These are phyloP conservation scores for Falco concolor DNA, from an alignment of 2,797 vertebrate genomes.

Conservation along the genomic window DNA sequence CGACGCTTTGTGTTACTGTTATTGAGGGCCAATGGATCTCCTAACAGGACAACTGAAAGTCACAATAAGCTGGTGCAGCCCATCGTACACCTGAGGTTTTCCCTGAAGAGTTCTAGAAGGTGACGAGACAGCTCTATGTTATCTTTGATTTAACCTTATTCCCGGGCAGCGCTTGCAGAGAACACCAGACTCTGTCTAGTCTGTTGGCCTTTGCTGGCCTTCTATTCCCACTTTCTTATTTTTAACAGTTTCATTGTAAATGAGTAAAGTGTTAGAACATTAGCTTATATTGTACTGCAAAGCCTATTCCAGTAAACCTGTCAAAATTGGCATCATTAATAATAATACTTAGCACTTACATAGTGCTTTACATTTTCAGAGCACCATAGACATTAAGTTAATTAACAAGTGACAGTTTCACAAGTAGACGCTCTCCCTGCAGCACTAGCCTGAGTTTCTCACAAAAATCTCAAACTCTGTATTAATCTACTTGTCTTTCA, in stretches of 20 bases:
- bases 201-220: neutral
- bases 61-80: neutral
- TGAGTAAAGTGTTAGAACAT: slow-evolving; percentile 34
- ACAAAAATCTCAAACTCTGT: slow-evolving; percentile 23
- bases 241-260: slow-evolving; percentile 32
- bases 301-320: slow-evolving; percentile 50
- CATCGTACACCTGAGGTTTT: neutral
- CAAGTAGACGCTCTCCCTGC: slow-evolving; percentile 33
- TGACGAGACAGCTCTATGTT: neutral
- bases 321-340: slow-evolving; percentile 58
- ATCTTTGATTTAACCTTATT: neutral
- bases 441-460: slow-evolving; percentile 27
- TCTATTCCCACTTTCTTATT: slow-evolving; percentile 14
- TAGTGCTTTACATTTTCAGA: slow-evolving; percentile 49
- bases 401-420: slow-evolving; percentile 67
- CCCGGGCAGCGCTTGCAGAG: neutral
- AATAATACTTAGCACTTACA: slow-evolving; percentile 60
- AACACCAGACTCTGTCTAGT: neutral
- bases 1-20: neutral
- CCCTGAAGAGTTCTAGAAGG: neutral
- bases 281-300: slow-evolving; percentile 40
- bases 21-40: neutral
- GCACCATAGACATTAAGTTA: slow-evolving; percentile 34
- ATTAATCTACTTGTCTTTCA: slow-evolving; percentile 57
- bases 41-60: neutral